Evolutionary conservation across 2,113 vertebrate species (phyloP).

Genomic region (Prochilodus magdalenae): DNA sequence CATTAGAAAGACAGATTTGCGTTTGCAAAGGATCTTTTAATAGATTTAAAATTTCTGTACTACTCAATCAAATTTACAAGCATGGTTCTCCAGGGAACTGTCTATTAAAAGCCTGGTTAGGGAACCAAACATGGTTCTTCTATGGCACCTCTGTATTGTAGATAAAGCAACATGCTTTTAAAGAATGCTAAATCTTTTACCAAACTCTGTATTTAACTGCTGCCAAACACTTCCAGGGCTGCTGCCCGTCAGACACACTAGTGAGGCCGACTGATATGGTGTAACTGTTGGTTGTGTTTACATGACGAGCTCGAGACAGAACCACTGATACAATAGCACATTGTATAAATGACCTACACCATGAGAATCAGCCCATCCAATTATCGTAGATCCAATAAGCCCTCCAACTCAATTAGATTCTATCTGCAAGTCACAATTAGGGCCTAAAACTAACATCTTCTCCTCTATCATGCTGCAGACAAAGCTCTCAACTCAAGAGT

Average conservation of each 20-base stretch:
- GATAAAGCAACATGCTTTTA: too few relatives aligned
- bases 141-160: too few relatives aligned
- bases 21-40: too few relatives aligned
- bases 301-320: background rate
- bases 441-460: constrained; percentile 20
- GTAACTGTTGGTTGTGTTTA: background rate
- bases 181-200: too few relatives aligned
- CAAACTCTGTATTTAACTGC: background rate
- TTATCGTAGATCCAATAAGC: constrained; percentile 28
- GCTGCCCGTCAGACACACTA: background rate
- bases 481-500: background rate
- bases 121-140: too few relatives aligned
- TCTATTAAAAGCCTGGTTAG: too few relatives aligned
- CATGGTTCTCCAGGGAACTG: too few relatives aligned
- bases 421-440: constrained; percentile 29
- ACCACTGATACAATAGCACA: background rate
- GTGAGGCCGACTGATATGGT: background rate
- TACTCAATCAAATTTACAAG: too few relatives aligned
- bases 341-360: background rate
- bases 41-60: too few relatives aligned
- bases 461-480: background rate
- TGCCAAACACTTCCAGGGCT: background rate
- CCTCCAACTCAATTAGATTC: constrained; percentile 10
- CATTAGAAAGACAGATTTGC: too few relatives aligned
- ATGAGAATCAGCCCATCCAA: background rate